Conservation (phyloP, 1,140 invertebrate species). For the Solen grandis region DNA sequence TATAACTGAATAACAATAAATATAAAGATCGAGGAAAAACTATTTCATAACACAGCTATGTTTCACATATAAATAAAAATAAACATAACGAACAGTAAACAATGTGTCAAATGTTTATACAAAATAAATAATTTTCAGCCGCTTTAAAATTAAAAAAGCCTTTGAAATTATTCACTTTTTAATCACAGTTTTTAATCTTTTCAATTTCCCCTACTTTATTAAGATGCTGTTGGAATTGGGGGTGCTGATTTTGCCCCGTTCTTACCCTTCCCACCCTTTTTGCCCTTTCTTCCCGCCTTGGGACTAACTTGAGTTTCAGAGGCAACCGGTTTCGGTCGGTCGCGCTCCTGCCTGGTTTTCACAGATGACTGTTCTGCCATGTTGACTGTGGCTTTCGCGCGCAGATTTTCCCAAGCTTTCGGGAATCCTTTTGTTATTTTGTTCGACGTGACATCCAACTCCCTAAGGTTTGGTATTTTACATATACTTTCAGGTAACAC, state of each 20-base stretch:
- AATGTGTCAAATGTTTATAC: no score
- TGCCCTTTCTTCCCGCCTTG: constrained; percentile 60
- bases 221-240: constrained; percentile 10
- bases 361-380: constrained; percentile 67
- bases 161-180: no score
- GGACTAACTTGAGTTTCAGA: constrained; percentile 65
- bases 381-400: constrained; percentile 57
- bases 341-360: constrained; percentile 66
- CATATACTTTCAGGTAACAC: constrained; percentile 76
- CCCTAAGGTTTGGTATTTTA: constrained; percentile 71
- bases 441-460: constrained; percentile 76
- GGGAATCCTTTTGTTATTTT: constrained; percentile 71
- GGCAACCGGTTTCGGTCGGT: constrained; percentile 62
- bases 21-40: no score
- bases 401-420: constrained; percentile 74
- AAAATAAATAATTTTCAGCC: no score
- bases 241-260: constrained; percentile 45
- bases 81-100: no score
- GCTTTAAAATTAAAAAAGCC: no score
- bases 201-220: no score
- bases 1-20: no score
- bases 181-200: no score
- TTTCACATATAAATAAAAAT: no score
- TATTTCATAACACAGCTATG: no score
- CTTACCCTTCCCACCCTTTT: constrained; percentile 9